These are phyloP conservation scores for Anthopleura sola DNA, from an alignment of 64 coral and sea anemone species.

Conservation along the genomic window DNA sequence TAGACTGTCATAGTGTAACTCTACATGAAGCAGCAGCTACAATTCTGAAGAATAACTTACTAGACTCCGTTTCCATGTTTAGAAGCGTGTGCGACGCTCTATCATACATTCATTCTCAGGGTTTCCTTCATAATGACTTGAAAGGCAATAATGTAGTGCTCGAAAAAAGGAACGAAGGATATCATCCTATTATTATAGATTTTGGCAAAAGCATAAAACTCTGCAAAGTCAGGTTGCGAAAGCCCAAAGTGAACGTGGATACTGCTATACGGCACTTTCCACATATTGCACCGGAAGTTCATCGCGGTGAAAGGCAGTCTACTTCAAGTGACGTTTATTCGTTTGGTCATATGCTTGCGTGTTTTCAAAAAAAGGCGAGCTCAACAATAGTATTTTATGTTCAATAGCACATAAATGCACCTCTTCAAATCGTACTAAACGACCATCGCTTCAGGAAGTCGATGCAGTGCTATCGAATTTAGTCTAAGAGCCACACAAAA, in stretches of 20 bases:
- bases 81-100: too few species aligned
- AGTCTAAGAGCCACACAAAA: too few species aligned
- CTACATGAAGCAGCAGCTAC: too few species aligned
- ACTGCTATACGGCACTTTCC: not conserved
- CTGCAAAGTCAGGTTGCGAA: not conserved
- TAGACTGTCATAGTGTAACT: too few species aligned
- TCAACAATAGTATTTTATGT: not conserved
- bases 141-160: too few species aligned
- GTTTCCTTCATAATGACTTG: too few species aligned
- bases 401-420: not conserved
- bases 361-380: not conserved
- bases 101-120: too few species aligned
- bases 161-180: too few species aligned
- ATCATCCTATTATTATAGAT: constrained; percentile 11
- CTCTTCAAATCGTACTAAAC: not conserved
- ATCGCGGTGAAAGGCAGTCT: not conserved
- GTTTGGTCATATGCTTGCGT: not conserved
- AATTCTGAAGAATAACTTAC: too few species aligned
- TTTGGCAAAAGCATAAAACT: constrained; percentile 4
- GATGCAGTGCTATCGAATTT: too few species aligned
- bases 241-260: not conserved
- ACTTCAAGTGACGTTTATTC: constrained; percentile 19
- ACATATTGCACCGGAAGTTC: constrained; percentile 16
- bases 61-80: too few species aligned
- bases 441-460: not conserved